Evolutionary conservation across 2,888 invertebrate genomes (phyloP).

Genomic region (Synanthedon vespiformis): DNA sequence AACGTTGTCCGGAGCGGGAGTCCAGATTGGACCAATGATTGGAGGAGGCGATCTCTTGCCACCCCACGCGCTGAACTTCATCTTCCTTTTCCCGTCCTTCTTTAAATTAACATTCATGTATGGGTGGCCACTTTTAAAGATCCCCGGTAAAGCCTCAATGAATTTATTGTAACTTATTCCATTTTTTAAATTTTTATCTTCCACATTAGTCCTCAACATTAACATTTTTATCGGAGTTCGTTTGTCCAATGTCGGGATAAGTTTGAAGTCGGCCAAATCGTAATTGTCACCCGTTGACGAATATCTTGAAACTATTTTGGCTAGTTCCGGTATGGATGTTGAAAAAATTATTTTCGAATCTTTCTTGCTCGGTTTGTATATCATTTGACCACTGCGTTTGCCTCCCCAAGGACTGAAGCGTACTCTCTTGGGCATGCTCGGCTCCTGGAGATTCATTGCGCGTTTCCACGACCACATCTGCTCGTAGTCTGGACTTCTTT

Average conservation of each 20-base stretch:
- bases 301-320: slow-evolving; percentile 42
- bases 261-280: slow-evolving; percentile 39
- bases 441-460: slow-evolving; percentile 35
- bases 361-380: slow-evolving; percentile 44
- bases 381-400: slow-evolving; percentile 51
- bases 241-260: slow-evolving; percentile 38
- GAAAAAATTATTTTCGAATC: slow-evolving; percentile 46
- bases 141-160: slow-evolving; percentile 34
- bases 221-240: slow-evolving; percentile 46
- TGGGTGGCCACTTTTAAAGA: slow-evolving; percentile 51
- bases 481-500: slow-evolving; percentile 28
- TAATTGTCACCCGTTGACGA: slow-evolving; percentile 27
- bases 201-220: slow-evolving; percentile 33
- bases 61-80: slow-evolving; percentile 62
- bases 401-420: slow-evolving; percentile 64
- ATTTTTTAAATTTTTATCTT: slow-evolving; percentile 30
- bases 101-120: slow-evolving; percentile 48
- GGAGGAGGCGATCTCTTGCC: slow-evolving; percentile 59
- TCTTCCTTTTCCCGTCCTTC: slow-evolving; percentile 58
- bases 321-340: slow-evolving; percentile 44
- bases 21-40: slow-evolving; percentile 63
- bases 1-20: slow-evolving; percentile 32
- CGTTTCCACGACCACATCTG: slow-evolving; percentile 58
- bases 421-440: slow-evolving; percentile 60
- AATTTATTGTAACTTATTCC: slow-evolving; percentile 45